A percentile compares a stretch with the other conserved stretches of the same genome.
Evolutionary conservation across 92 coral and sea anemone genomes (phyloP).

Genomic region (Zoanthus sociatus): DNA sequence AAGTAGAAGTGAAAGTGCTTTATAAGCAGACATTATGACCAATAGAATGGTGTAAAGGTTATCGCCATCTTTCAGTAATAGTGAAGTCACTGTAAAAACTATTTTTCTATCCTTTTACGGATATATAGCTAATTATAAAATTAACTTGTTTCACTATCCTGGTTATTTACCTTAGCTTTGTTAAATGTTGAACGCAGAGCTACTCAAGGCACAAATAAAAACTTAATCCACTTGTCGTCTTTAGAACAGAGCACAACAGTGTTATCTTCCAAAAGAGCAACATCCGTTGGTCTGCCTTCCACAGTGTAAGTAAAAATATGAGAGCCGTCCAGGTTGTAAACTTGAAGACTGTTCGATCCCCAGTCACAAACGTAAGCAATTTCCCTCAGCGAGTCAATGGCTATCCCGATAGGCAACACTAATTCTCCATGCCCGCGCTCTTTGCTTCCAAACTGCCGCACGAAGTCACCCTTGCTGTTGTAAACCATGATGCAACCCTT

Average conservation of each 20-base stretch:
- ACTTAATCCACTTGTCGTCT: constrained; percentile 91
- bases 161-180: no score
- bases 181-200: no score
- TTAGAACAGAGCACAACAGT: constrained; percentile 81
- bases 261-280: constrained; percentile 71
- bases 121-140: no score
- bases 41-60: no score
- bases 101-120: no score
- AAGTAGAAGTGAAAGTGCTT: no score
- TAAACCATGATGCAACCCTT: constrained; percentile 88
- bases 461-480: constrained; percentile 65
- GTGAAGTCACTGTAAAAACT: no score
- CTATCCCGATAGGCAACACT: constrained; percentile 82
- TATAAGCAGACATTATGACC: no score
- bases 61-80: no score
- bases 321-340: constrained; percentile 73
- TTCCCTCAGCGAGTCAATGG: constrained; percentile 57
- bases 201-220: constrained; percentile 20
- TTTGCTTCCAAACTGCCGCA: constrained; percentile 77
- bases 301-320: constrained; percentile 73
- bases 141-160: no score
- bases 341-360: constrained; percentile 87
- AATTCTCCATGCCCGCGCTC: constrained; percentile 64
- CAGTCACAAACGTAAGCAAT: constrained; percentile 81
- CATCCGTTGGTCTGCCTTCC: constrained; percentile 89